Percentiles rank a stretch among this genome's conserved stretches.
Evolutionary conservation across 2,888 invertebrate species (phyloP).

Genomic region (Hypselothyrea guttata): DNA sequence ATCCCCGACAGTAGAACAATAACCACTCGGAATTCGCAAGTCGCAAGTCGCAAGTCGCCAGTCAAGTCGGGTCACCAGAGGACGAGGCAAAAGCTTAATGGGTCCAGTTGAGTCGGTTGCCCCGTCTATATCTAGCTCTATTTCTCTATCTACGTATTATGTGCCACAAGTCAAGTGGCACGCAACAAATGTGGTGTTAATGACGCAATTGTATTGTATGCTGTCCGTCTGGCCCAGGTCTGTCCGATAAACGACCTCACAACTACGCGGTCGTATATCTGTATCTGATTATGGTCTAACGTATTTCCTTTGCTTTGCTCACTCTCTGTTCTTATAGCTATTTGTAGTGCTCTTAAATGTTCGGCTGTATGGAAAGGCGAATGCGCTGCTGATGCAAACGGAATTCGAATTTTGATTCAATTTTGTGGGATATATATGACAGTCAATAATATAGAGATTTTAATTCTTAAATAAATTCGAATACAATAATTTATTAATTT

Average conservation of each 20-base stretch:
- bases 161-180: slow-evolving; percentile 46
- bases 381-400: slow-evolving; percentile 1
- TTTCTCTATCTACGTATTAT: too few relatives aligned
- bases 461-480: too few relatives aligned
- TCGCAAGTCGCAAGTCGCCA: too few relatives aligned
- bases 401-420: too few relatives aligned
- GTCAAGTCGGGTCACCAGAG: background rate
- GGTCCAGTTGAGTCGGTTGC: too few relatives aligned
- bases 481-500: too few relatives aligned
- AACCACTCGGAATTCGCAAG: background rate
- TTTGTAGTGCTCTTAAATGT: background rate
- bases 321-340: slow-evolving; percentile 2
- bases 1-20: slow-evolving; percentile 1
- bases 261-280: background rate
- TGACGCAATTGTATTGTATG: slow-evolving; percentile 58
- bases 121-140: too few relatives aligned
- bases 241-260: slow-evolving; percentile 26
- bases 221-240: slow-evolving; percentile 14
- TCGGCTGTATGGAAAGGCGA: background rate
- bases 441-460: too few relatives aligned
- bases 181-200: slow-evolving; percentile 61
- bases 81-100: background rate
- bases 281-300: slow-evolving; percentile 7
- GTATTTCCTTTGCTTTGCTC: too few relatives aligned
- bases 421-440: too few relatives aligned